Conservation (phyloP, 2,113 vertebrate species). For the Menura novaehollandiae region DNA sequence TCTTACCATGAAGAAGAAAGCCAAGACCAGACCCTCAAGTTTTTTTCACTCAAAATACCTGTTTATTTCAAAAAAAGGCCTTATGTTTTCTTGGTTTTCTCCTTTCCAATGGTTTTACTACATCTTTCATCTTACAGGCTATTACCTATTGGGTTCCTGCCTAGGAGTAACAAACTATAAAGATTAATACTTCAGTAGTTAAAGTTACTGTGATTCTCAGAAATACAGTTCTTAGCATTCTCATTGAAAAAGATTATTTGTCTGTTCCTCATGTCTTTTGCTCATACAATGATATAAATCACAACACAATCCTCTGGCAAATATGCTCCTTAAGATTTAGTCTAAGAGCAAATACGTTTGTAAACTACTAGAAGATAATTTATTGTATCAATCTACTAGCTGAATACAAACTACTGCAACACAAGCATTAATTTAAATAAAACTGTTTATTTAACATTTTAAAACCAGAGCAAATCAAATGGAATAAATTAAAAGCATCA, state of each 20-base stretch:
- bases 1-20: not conserved
- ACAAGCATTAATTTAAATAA: not conserved
- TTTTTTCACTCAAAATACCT: not conserved
- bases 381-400: not conserved
- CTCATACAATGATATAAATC: not conserved
- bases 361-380: not conserved
- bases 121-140: not conserved
- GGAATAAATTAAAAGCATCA: not conserved
- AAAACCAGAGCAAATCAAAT: not conserved
- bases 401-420: not conserved
- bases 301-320: not conserved
- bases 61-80: not conserved
- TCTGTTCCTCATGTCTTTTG: not conserved
- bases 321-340: not conserved
- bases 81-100: not conserved
- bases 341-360: not conserved
- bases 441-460: not conserved
- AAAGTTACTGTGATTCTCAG: not conserved
- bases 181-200: not conserved
- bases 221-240: not conserved
- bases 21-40: fast-evolving
- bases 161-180: not conserved
- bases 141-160: not conserved
- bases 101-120: not conserved
- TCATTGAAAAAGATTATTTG: not conserved